Evolutionary conservation across 2,888 invertebrate genomes (phyloP).

Genomic region (Zonitis immaculata): DNA sequence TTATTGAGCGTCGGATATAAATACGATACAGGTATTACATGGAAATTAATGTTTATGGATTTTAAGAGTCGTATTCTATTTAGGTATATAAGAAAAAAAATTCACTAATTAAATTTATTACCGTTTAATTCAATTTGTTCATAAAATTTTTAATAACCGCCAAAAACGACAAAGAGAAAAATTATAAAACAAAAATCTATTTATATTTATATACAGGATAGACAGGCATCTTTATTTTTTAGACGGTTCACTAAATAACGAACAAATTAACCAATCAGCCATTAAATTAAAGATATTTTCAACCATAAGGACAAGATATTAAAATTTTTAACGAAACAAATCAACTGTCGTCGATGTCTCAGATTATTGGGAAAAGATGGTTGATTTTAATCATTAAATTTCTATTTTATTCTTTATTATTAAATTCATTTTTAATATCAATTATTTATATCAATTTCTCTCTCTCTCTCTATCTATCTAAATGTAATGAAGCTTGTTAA

Average conservation of each 20-base stretch:
- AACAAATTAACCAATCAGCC: slow-evolving; percentile 11
- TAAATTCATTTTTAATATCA: slow-evolving; percentile 13
- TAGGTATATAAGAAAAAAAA: too few species aligned
- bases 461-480: slow-evolving; percentile 1
- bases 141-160: too few species aligned
- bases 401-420: slow-evolving; percentile 5
- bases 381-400: background rate
- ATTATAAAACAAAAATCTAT: too few species aligned
- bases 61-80: slow-evolving; percentile 5
- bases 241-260: slow-evolving; percentile 4
- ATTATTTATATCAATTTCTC: slow-evolving; percentile 16
- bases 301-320: slow-evolving; percentile 6
- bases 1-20: slow-evolving; percentile 37
- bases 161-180: too few species aligned
- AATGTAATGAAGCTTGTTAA: slow-evolving; percentile 18
- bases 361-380: background rate
- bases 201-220: background rate
- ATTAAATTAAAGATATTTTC: slow-evolving; percentile 13
- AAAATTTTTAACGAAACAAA: slow-evolving; percentile 12
- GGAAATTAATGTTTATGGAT: slow-evolving; percentile 26
- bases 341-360: background rate
- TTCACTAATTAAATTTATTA: slow-evolving; percentile 13
- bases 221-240: background rate
- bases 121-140: background rate
- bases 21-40: slow-evolving; percentile 35